Conservation (phyloP, 2,888 invertebrate genomes). For the Agriotes lineatus region DNA sequence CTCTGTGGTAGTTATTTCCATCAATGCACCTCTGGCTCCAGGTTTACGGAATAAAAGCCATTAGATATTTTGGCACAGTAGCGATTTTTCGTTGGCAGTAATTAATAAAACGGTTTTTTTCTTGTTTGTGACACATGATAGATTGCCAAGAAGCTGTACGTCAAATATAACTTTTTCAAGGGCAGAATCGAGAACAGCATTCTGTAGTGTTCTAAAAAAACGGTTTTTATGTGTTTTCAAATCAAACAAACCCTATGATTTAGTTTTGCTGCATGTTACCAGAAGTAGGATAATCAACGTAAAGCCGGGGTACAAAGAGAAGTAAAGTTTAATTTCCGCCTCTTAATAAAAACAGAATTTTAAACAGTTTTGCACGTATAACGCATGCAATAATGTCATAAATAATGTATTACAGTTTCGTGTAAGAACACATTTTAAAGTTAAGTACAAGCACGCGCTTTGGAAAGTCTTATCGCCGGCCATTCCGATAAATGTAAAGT, state of each 20-base stretch:
- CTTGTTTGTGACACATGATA: constrained; percentile 25
- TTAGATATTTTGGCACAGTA: background rate
- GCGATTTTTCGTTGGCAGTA: constrained; percentile 7
- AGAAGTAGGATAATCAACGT: background rate
- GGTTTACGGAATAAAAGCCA: too few species aligned
- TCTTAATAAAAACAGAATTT: background rate
- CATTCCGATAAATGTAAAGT: constrained; percentile 23
- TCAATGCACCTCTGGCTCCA: too few species aligned
- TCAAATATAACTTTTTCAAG: constrained; percentile 34
- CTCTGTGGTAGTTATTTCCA: too few species aligned
- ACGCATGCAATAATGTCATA: constrained; percentile 34
- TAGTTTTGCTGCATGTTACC: background rate
- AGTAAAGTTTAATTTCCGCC: background rate
- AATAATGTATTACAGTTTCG: constrained; percentile 35
- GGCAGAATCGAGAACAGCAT: constrained; percentile 24
- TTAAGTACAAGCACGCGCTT: constrained; percentile 39
- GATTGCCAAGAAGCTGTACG: constrained; percentile 36
- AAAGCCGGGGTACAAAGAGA: background rate
- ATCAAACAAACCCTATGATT: background rate
- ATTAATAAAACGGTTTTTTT: constrained; percentile 26
- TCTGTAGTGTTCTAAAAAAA: constrained; percentile 7
- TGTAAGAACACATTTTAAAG: constrained; percentile 39
- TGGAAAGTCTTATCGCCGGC: constrained; percentile 25
- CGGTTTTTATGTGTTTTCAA: background rate
- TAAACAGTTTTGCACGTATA: background rate